Percentiles rank a stretch among this genome's conserved stretches.
phyloP scores from a whole-genome alignment of 1,140 invertebrate genomes.

The Notospermus geniculatus region DNA sequence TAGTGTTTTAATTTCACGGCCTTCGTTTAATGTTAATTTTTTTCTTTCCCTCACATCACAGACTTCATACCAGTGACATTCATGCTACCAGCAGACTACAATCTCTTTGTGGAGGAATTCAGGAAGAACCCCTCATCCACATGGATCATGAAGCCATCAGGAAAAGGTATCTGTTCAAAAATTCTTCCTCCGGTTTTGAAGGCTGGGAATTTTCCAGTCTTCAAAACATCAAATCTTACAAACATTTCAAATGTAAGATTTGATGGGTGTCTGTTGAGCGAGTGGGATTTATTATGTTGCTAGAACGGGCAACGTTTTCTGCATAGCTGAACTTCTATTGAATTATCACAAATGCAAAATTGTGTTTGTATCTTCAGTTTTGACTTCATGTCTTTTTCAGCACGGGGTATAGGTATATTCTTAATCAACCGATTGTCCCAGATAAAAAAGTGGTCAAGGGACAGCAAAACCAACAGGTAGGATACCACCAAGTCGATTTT shows the following conservation, averaged over 20 bases:
- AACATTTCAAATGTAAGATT: too few species aligned
- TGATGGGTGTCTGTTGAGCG: too few species aligned
- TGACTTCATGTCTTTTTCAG: constrained; percentile 26
- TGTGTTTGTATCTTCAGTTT: too few species aligned
- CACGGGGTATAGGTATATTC: constrained; percentile 62
- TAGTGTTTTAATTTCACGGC: not conserved
- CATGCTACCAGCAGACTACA: constrained; percentile 89
- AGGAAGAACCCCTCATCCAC: constrained; percentile 84
- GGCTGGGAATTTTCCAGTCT: too few species aligned
- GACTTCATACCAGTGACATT: constrained; percentile 93
- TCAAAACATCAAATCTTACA: too few species aligned
- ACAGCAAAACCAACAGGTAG: constrained; percentile 55
- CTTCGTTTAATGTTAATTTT: not conserved
- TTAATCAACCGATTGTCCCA: constrained; percentile 63
- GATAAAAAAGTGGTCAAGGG: constrained; percentile 61
- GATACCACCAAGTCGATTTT: too few species aligned
- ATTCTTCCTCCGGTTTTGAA: too few species aligned
- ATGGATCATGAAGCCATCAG: constrained; percentile 97
- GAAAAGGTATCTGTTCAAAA: constrained; percentile 59
- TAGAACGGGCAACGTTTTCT: too few species aligned
- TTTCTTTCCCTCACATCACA: constrained; percentile 22
- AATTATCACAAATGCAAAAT: too few species aligned
- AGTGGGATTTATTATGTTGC: too few species aligned
- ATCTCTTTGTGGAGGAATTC: constrained; percentile 94
- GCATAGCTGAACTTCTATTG: too few species aligned